Evolutionary conservation across 2,113 vertebrate genomes (phyloP), one percentile per base, ranked within the genome.

Genomic region (Tylochromis polylepis): DNA sequence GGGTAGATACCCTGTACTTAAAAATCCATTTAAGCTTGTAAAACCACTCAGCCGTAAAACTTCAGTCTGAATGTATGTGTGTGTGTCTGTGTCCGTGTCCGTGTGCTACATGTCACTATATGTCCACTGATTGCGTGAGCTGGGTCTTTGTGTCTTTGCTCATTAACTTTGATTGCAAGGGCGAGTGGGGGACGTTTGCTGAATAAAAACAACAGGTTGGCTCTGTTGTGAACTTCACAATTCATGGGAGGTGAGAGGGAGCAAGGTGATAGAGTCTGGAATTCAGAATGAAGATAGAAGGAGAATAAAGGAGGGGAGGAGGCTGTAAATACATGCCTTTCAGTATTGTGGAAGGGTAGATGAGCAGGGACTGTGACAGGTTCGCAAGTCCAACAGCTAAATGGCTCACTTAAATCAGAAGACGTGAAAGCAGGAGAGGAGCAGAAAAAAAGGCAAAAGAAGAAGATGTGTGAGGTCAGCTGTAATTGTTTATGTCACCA

Each of bases 161-260:
- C 89, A 90, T 92, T 93, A 91, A 89, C 80, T 92, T 81, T 92
- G 90, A 92, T 93, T 93, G 88, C 82, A 86, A 90, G 86, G 92
- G 75, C 79, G 27, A 91, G 58, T 58, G 56, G 81, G 43, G 84
- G 72, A 55, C 46, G 6, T 49, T 79, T 14, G 83, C 34, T 16
- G 53, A 81, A 86, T 46, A 65, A 84, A 91, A 92, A 89, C 91
- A 92, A 91, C 85, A 91, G 86, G 90, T 92, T 70, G 79, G 72
- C 80, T 31, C 67, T 57, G 85, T 29, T 38, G 38, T 53, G 77
- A 90, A 85, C 85, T 86, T 92, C 29, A 56, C 81, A 81, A 81
- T 88, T 88, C 57, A n/a, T 67, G 79, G 65, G 81, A 89, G 91
- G 70, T 55, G 88, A 86, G 59, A 51, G 53, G 31, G 53, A 62